Conservation (phyloP, 2,888 invertebrate genomes). For the Allygus modestus region DNA sequence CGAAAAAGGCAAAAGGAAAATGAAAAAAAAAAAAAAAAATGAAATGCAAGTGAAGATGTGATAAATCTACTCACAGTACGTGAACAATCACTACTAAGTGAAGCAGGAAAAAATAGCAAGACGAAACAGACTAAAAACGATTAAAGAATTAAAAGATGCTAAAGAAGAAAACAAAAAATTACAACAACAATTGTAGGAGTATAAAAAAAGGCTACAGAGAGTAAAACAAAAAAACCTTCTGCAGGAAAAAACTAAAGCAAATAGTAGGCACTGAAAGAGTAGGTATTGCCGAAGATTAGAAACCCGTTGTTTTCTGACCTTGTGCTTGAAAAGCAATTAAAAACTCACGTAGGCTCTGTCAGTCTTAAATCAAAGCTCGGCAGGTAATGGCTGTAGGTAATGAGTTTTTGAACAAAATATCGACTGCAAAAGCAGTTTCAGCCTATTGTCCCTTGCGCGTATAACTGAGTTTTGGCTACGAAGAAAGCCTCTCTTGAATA, state of each 20-base stretch:
- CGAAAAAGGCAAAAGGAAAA: background rate
- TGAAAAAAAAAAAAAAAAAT: background rate
- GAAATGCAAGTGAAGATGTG: background rate
- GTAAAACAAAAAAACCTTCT: background rate
- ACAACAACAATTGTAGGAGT: background rate
- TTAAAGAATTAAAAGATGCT: background rate
- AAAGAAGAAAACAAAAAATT: background rate
- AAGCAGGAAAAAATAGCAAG: background rate
- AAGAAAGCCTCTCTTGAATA: background rate
- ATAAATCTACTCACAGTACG: background rate
- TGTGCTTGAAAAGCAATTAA: background rate
- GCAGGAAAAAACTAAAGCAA: background rate
- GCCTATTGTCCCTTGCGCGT: background rate
- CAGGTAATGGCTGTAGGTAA: background rate
- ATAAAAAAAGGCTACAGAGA: background rate
- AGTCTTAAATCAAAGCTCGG: background rate
- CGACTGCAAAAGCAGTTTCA: background rate
- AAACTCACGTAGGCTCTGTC: background rate
- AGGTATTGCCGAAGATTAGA: background rate
- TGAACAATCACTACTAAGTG: background rate
- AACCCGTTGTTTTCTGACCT: background rate
- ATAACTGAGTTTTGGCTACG: background rate
- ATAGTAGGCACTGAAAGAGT: background rate
- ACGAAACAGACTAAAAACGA: background rate
- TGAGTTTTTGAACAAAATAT: background rate